A percentile compares a stretch with the other conserved stretches of the same genome.
These are phyloP conservation scores for Tachystola acroxantha DNA, from an alignment of 2,888 invertebrate genomes.

Conservation along the genomic window DNA sequence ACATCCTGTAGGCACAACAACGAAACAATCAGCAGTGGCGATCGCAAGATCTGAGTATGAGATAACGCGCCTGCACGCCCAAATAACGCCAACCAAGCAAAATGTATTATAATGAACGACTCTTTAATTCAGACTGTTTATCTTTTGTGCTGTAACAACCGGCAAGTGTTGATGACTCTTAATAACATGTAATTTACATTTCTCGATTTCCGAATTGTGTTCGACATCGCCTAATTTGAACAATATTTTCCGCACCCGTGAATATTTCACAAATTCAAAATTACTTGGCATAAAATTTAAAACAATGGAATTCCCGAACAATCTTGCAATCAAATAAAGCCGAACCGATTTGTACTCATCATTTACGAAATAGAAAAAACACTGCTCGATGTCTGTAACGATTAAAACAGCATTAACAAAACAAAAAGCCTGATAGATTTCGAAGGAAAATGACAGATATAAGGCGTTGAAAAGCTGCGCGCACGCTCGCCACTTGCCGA, in stretches of 20 bases:
- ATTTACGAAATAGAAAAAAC: constrained; percentile 15
- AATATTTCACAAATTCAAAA: constrained; percentile 47
- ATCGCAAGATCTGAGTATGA: constrained; percentile 47
- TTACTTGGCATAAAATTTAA: constrained; percentile 17
- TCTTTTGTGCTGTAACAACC: constrained; percentile 73
- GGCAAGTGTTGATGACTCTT: constrained; percentile 69
- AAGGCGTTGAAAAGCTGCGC: constrained; percentile 52
- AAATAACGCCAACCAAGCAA: constrained; percentile 65
- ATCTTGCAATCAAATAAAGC: constrained; percentile 15
- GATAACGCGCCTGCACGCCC: constrained; percentile 58
- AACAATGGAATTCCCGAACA: constrained; percentile 32
- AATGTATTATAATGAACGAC: constrained; percentile 67
- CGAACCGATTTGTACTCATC: constrained; percentile 8
- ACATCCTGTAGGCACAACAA: constrained; percentile 36
- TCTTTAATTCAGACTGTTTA: constrained; percentile 72
- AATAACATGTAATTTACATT: constrained; percentile 73
- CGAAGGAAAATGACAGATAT: constrained; percentile 63
- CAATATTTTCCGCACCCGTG: constrained; percentile 55
- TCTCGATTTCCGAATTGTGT: constrained; percentile 66
- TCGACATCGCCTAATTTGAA: constrained; percentile 61
- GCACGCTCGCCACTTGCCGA: constrained; percentile 47
- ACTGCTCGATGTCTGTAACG: constrained; percentile 30
- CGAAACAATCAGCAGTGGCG: constrained; percentile 52
- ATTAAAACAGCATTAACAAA: constrained; percentile 35
- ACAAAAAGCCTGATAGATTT: constrained; percentile 34